A percentile compares a stretch with the other conserved stretches of the same genome.
These are phyloP conservation scores for Scophthalmus maximus DNA, from an alignment of 2,113 vertebrate species.

Conservation along the genomic window DNA sequence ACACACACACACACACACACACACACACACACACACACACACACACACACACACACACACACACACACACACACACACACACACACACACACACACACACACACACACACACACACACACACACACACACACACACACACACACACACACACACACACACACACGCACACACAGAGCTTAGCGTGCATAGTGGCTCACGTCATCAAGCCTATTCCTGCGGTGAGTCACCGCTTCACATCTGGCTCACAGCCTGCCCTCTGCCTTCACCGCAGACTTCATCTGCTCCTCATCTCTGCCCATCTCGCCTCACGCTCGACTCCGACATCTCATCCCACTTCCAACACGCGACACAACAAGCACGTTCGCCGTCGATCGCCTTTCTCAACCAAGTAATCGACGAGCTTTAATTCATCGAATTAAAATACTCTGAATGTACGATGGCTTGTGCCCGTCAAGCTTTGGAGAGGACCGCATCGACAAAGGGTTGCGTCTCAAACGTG, in stretches of 20 bases:
- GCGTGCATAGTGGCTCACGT: conserved; percentile 67
- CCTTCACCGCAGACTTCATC: conserved; percentile 43
- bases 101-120: conserved; percentile 40
- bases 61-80: conserved; percentile 29
- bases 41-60: conserved; percentile 21
- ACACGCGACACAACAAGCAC: too few species aligned
- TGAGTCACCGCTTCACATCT: conserved; percentile 77
- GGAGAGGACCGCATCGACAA: too few species aligned
- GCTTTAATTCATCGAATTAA: background rate
- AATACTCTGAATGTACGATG: too few species aligned
- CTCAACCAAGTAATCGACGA: background rate
- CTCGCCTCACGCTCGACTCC: background rate
- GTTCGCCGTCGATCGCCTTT: too few species aligned
- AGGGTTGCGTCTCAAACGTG: too few species aligned
- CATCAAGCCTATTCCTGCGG: conserved; percentile 65
- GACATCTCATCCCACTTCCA: background rate
- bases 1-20: conserved; percentile 39
- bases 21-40: conserved; percentile 22
- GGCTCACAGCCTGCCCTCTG: conserved; percentile 66
- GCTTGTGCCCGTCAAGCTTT: too few species aligned
- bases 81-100: conserved; percentile 32
- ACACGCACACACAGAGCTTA: conserved; percentile 43
- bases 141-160: conserved; percentile 24
- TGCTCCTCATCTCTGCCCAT: conserved; percentile 31
- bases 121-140: conserved; percentile 19